Evolutionary conservation across 2,113 vertebrate species (phyloP).

Genomic region (Actinemys pallida): DNA sequence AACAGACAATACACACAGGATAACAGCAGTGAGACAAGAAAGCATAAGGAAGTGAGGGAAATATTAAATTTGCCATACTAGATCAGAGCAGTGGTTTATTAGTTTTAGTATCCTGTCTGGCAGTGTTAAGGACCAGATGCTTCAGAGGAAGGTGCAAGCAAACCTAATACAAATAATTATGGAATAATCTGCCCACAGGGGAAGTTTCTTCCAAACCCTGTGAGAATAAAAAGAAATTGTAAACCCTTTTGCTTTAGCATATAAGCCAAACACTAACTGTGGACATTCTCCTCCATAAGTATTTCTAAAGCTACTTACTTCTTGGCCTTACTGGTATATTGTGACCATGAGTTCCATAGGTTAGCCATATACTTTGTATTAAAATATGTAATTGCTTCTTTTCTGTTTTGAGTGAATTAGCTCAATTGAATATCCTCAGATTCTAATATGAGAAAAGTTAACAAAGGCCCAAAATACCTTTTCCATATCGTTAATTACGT

Average conservation of each 20-base stretch:
- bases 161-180: not conserved
- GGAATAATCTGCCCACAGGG: not conserved
- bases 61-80: fast-evolving
- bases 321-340: not conserved
- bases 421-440: not conserved
- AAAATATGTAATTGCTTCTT: not conserved
- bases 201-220: not conserved
- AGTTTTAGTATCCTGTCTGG: not conserved
- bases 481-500: not conserved
- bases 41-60: not conserved
- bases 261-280: not conserved
- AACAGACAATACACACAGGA: not conserved
- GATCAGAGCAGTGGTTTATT: not conserved
- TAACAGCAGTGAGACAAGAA: not conserved
- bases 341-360: not conserved
- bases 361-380: not conserved
- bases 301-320: not conserved
- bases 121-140: not conserved
- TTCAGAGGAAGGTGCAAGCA: not conserved
- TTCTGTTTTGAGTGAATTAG: not conserved
- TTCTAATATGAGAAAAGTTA: not conserved
- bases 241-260: not conserved
- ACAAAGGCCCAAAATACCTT: not conserved
- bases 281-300: not conserved
- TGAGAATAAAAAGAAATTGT: not conserved